A percentile compares a stretch with the other conserved stretches of the same genome.
Evolutionary conservation across 2,797 vertebrate genomes (phyloP).

Genomic region (Sebastolobus alascanus): DNA sequence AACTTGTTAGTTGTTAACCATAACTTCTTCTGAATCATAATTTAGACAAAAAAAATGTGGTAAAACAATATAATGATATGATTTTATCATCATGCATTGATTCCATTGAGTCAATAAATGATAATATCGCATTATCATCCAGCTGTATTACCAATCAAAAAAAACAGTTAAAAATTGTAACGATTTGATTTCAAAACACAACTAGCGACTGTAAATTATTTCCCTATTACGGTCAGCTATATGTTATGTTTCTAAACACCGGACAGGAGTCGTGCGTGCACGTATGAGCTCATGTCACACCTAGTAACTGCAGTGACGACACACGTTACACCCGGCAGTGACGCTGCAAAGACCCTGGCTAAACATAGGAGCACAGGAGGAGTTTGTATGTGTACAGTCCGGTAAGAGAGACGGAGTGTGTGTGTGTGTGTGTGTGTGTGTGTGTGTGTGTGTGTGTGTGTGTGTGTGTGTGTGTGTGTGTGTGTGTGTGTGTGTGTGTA

Average conservation of each 20-base stretch:
- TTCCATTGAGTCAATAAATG: not conserved
- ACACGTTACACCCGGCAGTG: conserved; percentile 32
- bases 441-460: conserved; percentile 17
- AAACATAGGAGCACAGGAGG: conserved; percentile 58
- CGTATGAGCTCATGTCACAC: conserved; percentile 61
- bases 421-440: not conserved
- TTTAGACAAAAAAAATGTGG: not conserved
- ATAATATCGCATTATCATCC: not conserved
- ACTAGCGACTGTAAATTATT: not conserved
- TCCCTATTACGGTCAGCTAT: conserved; percentile 6
- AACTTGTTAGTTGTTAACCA: not conserved
- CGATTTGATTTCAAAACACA: not conserved
- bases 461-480: conserved; percentile 12
- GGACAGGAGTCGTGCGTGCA: not conserved
- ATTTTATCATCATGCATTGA: not conserved
- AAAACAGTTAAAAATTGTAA: not conserved
- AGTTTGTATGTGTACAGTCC: conserved; percentile 23
- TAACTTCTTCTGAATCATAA: not conserved
- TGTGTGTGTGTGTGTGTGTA: conserved; percentile 5
- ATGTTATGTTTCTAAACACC: conserved; percentile 48
- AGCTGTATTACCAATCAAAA: not conserved
- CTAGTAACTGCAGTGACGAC: conserved; percentile 43
- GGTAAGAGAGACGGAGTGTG: conserved; percentile 1
- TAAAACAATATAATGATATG: not conserved
- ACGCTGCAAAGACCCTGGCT: conserved; percentile 46